Conservation (phyloP, 1,140 invertebrate genomes). For the Globodera ellingtonae region DNA sequence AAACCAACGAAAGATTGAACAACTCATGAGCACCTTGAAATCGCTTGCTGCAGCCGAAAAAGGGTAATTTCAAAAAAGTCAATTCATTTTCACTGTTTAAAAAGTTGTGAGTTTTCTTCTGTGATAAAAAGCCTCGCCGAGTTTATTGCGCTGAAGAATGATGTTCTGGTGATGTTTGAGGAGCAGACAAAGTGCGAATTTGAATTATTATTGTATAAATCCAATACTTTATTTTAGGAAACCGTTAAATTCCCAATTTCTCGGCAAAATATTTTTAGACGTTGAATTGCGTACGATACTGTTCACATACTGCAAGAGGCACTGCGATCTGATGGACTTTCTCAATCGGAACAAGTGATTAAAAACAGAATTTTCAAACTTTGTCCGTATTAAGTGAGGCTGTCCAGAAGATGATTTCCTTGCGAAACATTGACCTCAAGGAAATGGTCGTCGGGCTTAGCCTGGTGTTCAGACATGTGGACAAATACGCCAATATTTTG, state of each 20-base stretch:
- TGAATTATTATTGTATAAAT: constrained; percentile 4
- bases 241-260: constrained; percentile 71
- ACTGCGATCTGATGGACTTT: constrained; percentile 87
- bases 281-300: constrained; percentile 83
- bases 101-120: neutral
- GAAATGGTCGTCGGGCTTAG: constrained; percentile 87
- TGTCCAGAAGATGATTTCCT: constrained; percentile 75
- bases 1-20: constrained; percentile 73
- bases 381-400: constrained; percentile 43
- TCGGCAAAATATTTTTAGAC: constrained; percentile 86
- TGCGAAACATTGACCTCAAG: constrained; percentile 76
- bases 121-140: neutral
- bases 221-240: constrained; percentile 29
- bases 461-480: constrained; percentile 87
- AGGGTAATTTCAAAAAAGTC: neutral
- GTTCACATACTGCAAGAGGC: constrained; percentile 82
- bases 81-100: neutral
- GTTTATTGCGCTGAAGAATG: constrained; percentile 28
- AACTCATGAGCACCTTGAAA: neutral
- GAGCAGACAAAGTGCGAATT: constrained; percentile 21
- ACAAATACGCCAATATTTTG: constrained; percentile 83
- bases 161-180: constrained; percentile 30
- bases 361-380: neutral
- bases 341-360: constrained; percentile 83
- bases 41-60: neutral